Evolutionary conservation across 1,140 invertebrate species (phyloP).

Genomic region (Drosophila parabipectinata): DNA sequence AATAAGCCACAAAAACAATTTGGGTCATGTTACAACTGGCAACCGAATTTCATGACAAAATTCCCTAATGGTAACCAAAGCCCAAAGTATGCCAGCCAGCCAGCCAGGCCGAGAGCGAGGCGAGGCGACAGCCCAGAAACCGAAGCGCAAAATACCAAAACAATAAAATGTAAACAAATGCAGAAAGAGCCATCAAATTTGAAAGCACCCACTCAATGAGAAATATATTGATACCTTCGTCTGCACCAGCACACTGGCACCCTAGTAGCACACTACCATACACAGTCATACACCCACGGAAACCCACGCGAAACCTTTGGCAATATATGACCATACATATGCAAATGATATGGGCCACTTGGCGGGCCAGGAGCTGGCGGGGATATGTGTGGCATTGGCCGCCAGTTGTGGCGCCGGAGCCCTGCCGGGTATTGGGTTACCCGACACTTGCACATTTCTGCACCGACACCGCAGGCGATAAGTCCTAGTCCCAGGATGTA

Average conservation of each 20-base stretch:
- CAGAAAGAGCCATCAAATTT: conserved; percentile 74
- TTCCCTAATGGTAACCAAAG: conserved; percentile 74
- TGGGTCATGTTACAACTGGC: conserved; percentile 79
- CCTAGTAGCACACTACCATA: conserved; percentile 1
- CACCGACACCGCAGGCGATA: conserved; percentile 75
- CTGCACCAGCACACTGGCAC: conserved; percentile 25
- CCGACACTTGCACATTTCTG: conserved; percentile 81
- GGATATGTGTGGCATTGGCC: conserved; percentile 39
- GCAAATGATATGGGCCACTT: conserved; percentile 73
- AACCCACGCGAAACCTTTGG: conserved; percentile 5
- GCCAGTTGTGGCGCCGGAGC: conserved; percentile 26
- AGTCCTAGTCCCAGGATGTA: conserved; percentile 67
- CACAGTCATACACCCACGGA: conserved; percentile 26
- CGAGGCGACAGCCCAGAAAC: neutral
- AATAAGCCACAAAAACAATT: conserved; percentile 82
- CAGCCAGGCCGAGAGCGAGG: neutral
- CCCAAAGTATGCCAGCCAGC: neutral
- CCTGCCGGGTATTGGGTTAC: conserved; percentile 70
- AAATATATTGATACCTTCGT: conserved; percentile 55
- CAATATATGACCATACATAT: conserved; percentile 63
- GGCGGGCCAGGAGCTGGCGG: conserved; percentile 14
- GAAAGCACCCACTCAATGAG: conserved; percentile 74
- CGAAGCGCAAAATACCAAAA: conserved; percentile 51
- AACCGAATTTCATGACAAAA: conserved; percentile 80
- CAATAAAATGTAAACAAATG: conserved; percentile 83